A percentile compares a stretch with the other conserved stretches of the same genome.
Conservation (phyloP, 2,888 invertebrate genomes). For the Drosophila kanekoi region DNA sequence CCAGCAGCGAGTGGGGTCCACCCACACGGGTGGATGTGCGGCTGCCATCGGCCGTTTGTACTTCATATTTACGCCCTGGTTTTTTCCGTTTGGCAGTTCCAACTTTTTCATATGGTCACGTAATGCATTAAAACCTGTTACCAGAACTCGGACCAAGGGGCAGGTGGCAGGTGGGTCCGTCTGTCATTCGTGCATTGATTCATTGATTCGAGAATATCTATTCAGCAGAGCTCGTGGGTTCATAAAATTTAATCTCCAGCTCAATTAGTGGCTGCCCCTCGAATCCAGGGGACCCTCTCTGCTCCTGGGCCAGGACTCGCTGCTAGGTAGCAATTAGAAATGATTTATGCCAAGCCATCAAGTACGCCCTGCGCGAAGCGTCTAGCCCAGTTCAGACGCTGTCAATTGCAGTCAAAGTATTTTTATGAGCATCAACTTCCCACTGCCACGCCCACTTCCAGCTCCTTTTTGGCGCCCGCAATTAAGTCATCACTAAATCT, state of each 20-base stretch:
- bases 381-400: slow-evolving; percentile 18
- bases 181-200: slow-evolving; percentile 58
- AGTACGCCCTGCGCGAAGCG: slow-evolving; percentile 16
- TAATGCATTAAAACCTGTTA: slow-evolving; percentile 78
- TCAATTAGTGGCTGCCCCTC: slow-evolving; percentile 55
- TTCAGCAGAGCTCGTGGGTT: slow-evolving; percentile 26
- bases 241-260: slow-evolving; percentile 57
- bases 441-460: neutral
- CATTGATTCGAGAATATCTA: slow-evolving; percentile 40
- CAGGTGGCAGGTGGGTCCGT: too few species aligned
- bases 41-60: slow-evolving; percentile 30
- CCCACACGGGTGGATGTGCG: neutral
- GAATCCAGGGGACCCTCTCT: neutral
- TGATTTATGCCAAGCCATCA: slow-evolving; percentile 72
- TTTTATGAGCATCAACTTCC: slow-evolving; percentile 51
- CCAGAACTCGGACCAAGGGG: slow-evolving; percentile 10
- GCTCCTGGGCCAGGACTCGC: neutral
- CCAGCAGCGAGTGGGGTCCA: slow-evolving; percentile 29
- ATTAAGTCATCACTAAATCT: slow-evolving; percentile 69
- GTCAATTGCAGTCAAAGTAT: slow-evolving; percentile 60
- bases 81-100: slow-evolving; percentile 44
- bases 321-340: slow-evolving; percentile 63
- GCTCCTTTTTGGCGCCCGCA: neutral
- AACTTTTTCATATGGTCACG: slow-evolving; percentile 68
- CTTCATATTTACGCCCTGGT: slow-evolving; percentile 41